These are phyloP conservation scores for Latrodectus elegans DNA, from an alignment of 2,888 invertebrate species.

Conservation along the genomic window DNA sequence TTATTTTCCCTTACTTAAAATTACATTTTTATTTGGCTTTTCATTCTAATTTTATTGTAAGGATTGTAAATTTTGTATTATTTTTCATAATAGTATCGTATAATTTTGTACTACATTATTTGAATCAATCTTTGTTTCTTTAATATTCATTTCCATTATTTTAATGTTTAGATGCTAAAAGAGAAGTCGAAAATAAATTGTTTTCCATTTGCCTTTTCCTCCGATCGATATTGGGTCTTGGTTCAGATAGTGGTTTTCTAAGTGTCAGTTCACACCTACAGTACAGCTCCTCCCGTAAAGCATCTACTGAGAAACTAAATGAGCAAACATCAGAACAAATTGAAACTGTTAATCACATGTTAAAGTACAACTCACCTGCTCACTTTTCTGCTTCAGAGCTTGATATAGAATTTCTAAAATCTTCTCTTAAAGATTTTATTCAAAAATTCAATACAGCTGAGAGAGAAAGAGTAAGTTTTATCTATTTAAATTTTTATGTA, in stretches of 20 bases:
- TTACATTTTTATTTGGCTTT: not conserved
- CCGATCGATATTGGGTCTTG: conserved; percentile 51
- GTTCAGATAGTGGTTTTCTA: conserved; percentile 82
- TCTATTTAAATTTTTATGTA: no score
- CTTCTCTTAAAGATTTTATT: conserved; percentile 92
- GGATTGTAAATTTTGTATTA: not conserved
- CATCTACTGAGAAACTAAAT: conserved; percentile 74
- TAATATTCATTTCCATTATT: not conserved
- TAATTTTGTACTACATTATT: not conserved
- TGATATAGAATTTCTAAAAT: conserved; percentile 91
- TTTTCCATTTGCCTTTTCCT: conserved; percentile 89
- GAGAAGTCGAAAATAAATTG: conserved; percentile 89
- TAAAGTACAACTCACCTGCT: conserved; percentile 6
- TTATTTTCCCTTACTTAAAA: no score
- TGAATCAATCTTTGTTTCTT: not conserved
- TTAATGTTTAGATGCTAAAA: conserved; percentile 78
- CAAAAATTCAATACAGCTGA: conserved; percentile 94
- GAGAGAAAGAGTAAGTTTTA: conserved; percentile 84
- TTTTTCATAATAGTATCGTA: not conserved
- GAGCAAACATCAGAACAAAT: not conserved
- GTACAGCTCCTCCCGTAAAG: conserved; percentile 54
- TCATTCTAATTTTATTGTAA: not conserved
- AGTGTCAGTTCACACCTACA: conserved; percentile 81
- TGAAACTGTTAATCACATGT: not conserved
- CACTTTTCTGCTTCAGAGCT: conserved; percentile 82